Evolutionary conservation across 2,113 vertebrate genomes (phyloP).

Genomic region (Mohoua ochrocephala): DNA sequence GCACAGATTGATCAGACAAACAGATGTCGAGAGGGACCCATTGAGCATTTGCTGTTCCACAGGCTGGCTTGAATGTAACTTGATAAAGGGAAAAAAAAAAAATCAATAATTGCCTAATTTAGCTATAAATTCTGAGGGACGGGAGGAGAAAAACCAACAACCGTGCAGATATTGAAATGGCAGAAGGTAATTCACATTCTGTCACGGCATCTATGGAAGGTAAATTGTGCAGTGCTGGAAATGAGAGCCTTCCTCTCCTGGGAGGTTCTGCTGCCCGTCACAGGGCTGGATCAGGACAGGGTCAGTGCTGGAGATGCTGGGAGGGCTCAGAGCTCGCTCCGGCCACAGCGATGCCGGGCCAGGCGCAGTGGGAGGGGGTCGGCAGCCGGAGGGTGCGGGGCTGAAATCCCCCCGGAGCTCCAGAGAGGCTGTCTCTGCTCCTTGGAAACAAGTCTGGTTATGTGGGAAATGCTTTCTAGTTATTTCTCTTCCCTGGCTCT

Average conservation of each 20-base stretch:
- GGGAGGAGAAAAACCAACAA: neutral
- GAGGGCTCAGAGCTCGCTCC: neutral
- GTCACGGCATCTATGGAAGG: neutral
- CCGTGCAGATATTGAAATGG: neutral
- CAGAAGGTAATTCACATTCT: neutral
- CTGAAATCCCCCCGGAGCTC: fast-evolving
- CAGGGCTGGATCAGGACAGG: neutral
- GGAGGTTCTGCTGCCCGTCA: neutral
- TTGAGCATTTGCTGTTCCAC: neutral
- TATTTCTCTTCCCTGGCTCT: neutral
- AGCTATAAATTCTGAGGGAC: neutral
- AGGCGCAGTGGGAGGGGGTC: fast-evolving
- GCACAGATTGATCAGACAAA: neutral
- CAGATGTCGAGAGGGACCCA: conserved; percentile 20
- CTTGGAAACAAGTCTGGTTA: neutral
- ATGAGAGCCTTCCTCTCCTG: neutral
- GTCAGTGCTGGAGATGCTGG: neutral
- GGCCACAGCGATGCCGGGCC: fast-evolving
- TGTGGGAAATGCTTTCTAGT: neutral
- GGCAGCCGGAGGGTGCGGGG: fast-evolving
- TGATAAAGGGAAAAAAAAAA: neutral
- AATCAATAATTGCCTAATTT: neutral
- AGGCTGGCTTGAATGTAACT: neutral
- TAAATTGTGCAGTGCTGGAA: neutral
- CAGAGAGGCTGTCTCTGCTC: neutral